Base-by-base conservation (phyloP, 23 tunicate species). In the Phallusia fumigata region DNA sequence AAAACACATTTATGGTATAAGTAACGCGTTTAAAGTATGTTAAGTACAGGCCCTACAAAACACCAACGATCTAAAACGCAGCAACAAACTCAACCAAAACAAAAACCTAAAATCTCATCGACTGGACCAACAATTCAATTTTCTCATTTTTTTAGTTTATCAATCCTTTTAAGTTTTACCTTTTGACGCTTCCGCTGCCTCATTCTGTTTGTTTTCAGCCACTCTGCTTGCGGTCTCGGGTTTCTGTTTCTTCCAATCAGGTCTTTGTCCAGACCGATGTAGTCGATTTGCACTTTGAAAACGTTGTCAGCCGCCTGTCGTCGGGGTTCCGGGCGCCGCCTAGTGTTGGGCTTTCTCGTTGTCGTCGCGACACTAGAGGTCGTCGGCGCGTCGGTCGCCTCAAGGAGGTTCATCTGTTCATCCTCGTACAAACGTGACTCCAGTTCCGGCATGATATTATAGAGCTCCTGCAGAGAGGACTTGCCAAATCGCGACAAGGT, bases 401-500 rank as follows among this genome's bases (percentile, higher is more conserved):
- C 69, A 6, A 31, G 83, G 19, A 28, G 32, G 31, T 58, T 80
- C 65, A 52, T 33, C 19, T 80, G 53, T 52, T 80, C 83, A 32
- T 52, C 36, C 33, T 75, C 79, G 36, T 22, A 35, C 26, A 34
- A n/a, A n/a, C 45, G 36, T 5, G 83, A 47, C 73, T 53, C 8
- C 15, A 58, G 28, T 58, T 58, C 69, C 8, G 69, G 69, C 69
- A 58, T 58, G 8, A 58, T 58, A 1, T 58, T 58, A 16, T 58
- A 58, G 15, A 58, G 3, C 28, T 58, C 69, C 69, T 58, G 28
- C 3, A 58, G 26, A 3, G 69, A 58, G 2, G 69, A 58, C 28
- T 58, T 58, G 8, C 45, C 40, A 35, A 74, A 74, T 33, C 40
- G 10, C 33, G 45, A 30, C 33, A 74, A 33, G 5, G 78, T 35